phyloP scores from a whole-genome alignment of 2,888 invertebrate genomes.

The Panopea generosa region DNA sequence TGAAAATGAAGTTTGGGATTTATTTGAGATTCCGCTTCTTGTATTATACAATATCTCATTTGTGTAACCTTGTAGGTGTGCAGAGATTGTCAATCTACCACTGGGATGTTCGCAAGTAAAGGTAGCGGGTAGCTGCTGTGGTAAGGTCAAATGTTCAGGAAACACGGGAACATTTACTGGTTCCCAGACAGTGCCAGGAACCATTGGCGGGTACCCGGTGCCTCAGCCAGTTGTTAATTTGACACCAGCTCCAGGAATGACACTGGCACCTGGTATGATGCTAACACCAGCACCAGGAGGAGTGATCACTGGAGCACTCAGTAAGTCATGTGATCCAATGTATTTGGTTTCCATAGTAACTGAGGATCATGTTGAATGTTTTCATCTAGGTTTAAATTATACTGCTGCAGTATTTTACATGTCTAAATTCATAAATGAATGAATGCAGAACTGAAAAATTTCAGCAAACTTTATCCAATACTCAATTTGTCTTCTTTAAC shows the following conservation, averaged over 20 bases:
- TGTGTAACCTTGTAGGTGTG: constrained; percentile 68
- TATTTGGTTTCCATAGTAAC: background rate
- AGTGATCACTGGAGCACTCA: constrained; percentile 48
- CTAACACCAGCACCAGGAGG: constrained; percentile 35
- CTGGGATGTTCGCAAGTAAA: constrained; percentile 68
- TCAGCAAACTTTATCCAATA: too few relatives aligned
- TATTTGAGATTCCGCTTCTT: too few relatives aligned
- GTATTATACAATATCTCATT: too few relatives aligned
- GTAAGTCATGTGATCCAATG: constrained; percentile 22
- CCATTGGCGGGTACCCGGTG: constrained; percentile 71
- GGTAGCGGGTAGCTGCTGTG: constrained; percentile 69
- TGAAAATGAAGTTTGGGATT: too few relatives aligned
- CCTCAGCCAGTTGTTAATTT: constrained; percentile 55
- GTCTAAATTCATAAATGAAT: too few relatives aligned
- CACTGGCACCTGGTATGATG: constrained; percentile 56
- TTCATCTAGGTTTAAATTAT: background rate
- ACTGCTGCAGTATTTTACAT: too few relatives aligned
- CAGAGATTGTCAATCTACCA: constrained; percentile 72
- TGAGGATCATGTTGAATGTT: background rate
- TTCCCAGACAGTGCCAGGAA: constrained; percentile 71
- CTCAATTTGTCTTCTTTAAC: too few relatives aligned
- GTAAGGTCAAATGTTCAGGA: constrained; percentile 65
- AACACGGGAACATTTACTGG: constrained; percentile 69
- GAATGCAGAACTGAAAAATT: too few relatives aligned
- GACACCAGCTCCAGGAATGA: constrained; percentile 55